phyloP scores from a whole-genome alignment of 1,140 invertebrate species.

The Anastatus disparis region DNA sequence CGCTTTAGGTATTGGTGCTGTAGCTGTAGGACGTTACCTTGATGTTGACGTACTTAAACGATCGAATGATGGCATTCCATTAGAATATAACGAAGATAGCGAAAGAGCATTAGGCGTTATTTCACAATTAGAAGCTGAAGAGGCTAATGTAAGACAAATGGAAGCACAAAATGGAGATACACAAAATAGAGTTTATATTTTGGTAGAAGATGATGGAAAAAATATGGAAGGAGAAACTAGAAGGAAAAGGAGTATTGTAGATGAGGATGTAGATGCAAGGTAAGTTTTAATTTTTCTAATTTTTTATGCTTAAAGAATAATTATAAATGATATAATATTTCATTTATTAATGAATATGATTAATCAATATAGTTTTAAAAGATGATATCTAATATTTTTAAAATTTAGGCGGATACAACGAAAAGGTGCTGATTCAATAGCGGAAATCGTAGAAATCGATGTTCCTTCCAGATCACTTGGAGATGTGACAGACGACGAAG shows the following conservation, averaged over 20 bases:
- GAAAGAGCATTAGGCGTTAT: constrained; percentile 66
- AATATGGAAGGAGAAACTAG: background rate
- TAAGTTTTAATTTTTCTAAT: background rate
- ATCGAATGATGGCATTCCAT: constrained; percentile 45
- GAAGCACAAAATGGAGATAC: background rate
- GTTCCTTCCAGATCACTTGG: constrained; percentile 22
- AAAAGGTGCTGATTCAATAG: constrained; percentile 54
- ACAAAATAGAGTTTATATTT: constrained; percentile 1
- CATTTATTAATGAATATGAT: background rate
- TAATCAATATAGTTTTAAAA: background rate
- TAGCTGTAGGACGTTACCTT: constrained; percentile 78
- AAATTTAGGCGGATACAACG: constrained; percentile 42
- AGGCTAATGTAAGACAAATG: background rate
- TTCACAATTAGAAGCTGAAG: background rate
- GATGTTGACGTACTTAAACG: constrained; percentile 74
- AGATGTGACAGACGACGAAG: background rate
- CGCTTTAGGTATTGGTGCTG: constrained; percentile 80
- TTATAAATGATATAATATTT: constrained; percentile 16
- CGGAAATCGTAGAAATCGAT: constrained; percentile 60
- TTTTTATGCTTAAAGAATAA: background rate
- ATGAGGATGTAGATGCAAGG: background rate
- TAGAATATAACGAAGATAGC: constrained; percentile 57
- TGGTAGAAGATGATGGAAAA: background rate
- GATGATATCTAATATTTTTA: background rate
- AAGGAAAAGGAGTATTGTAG: constrained; percentile 1